Evolutionary conservation across 2,888 invertebrate species (phyloP).

Genomic region (Hetaerina titia): DNA sequence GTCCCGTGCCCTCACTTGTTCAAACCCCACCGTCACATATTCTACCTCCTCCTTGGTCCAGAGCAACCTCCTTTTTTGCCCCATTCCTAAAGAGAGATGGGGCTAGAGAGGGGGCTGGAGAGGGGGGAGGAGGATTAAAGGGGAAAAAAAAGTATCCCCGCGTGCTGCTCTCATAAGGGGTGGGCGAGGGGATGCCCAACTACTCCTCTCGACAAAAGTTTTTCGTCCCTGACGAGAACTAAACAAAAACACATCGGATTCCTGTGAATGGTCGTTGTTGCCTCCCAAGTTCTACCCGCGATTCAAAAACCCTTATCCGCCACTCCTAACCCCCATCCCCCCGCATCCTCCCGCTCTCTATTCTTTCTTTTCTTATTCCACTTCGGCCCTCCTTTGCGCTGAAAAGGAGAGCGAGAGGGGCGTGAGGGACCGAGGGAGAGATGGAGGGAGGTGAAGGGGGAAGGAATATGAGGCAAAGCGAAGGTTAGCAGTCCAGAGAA

Average conservation of each 20-base stretch:
- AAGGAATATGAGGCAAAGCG: too few relatives aligned
- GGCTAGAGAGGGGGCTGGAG: neutral
- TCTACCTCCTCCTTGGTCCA: neutral
- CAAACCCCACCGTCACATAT: neutral
- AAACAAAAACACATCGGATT: slow-evolving; percentile 27
- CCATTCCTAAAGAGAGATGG: neutral
- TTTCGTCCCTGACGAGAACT: neutral
- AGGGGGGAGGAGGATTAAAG: neutral
- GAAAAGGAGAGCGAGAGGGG: neutral
- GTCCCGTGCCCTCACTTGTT: neutral
- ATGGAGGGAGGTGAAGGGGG: neutral
- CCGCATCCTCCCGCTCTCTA: neutral
- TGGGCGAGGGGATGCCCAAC: neutral
- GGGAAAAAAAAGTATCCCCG: neutral
- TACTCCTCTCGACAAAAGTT: neutral
- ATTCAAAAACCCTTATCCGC: neutral
- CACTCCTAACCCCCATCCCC: neutral
- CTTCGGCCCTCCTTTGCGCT: neutral
- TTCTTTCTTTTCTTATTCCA: neutral
- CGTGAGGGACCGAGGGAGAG: neutral
- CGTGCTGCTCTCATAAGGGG: neutral
- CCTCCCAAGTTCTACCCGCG: neutral
- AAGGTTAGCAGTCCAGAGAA: neutral
- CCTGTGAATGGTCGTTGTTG: neutral
- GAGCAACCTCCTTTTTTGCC: neutral